A percentile compares a stretch with the other conserved stretches of the same genome.
phyloP scores from a whole-genome alignment of 2,113 vertebrate genomes.

The Ceyx margarethae region DNA sequence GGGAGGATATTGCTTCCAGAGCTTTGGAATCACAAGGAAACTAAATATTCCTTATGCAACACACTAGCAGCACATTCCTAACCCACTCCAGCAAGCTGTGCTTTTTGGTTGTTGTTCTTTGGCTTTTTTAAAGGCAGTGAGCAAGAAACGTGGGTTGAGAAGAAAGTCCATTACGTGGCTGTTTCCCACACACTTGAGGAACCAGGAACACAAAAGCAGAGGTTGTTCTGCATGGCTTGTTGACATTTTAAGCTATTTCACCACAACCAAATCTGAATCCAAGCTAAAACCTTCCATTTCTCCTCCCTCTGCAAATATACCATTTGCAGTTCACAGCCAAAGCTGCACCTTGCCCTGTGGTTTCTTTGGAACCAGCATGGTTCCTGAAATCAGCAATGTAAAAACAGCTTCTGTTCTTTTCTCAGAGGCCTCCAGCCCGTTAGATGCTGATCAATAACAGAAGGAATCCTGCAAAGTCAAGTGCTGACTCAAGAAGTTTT shows the following conservation, averaged over 20 bases:
- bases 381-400: conserved; percentile 25
- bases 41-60: conserved; percentile 25
- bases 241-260: conserved; percentile 41
- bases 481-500: background rate
- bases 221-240: conserved; percentile 4
- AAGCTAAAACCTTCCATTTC: conserved; percentile 12
- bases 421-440: background rate
- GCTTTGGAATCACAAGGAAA: background rate
- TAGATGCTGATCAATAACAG: conserved; percentile 47
- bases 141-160: conserved; percentile 56
- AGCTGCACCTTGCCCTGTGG: background rate
- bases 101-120: background rate
- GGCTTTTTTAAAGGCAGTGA: conserved; percentile 37
- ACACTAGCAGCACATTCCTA: conserved; percentile 12
- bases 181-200: conserved; percentile 59
- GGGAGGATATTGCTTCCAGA: background rate
- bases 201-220: conserved; percentile 57
- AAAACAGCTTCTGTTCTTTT: conserved; percentile 17
- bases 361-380: conserved; percentile 13
- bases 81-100: conserved; percentile 41
- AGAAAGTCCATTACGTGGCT: conserved; percentile 55
- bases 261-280: background rate
- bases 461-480: background rate
- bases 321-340: background rate
- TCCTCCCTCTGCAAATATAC: background rate